phyloP scores from a whole-genome alignment of 1,140 invertebrate genomes.

The Drosophila ohnishii region DNA sequence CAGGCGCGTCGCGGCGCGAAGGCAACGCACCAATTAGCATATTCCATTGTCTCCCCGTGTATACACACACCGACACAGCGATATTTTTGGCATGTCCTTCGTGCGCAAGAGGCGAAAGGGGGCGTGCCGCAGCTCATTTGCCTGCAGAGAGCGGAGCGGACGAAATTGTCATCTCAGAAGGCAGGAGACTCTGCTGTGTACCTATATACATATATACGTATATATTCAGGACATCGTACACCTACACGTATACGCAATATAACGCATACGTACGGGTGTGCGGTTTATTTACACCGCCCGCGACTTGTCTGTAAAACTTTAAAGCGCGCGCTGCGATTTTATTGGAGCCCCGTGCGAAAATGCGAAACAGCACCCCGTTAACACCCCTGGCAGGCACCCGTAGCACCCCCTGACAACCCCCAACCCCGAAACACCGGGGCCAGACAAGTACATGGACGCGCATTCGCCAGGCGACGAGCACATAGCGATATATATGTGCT shows the following conservation, averaged over 20 bases:
- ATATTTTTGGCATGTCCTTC: constrained; percentile 69
- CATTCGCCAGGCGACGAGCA: constrained; percentile 50
- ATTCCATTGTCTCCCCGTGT: constrained; percentile 71
- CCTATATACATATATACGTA: constrained; percentile 11
- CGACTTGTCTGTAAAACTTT: constrained; percentile 78
- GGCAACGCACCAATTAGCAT: constrained; percentile 82
- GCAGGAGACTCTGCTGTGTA: constrained; percentile 4
- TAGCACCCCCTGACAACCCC: constrained; percentile 17
- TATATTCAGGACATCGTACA: constrained; percentile 8
- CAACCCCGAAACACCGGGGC: constrained; percentile 1
- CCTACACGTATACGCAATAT: constrained; percentile 32
- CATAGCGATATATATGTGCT: constrained; percentile 35
- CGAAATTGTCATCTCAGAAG: constrained; percentile 42
- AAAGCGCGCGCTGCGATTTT: constrained; percentile 77
- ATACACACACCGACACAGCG: constrained; percentile 11
- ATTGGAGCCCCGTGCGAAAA: constrained; percentile 70
- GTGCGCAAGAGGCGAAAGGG: constrained; percentile 59
- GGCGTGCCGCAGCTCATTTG: constrained; percentile 74
- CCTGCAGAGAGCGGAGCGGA: constrained; percentile 45
- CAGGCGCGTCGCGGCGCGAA: constrained; percentile 68
- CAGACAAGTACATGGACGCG: constrained; percentile 66
- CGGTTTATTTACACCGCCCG: constrained; percentile 75
- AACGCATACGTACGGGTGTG: constrained; percentile 35
- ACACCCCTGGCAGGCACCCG: constrained; percentile 1
- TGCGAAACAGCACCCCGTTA: constrained; percentile 36